phyloP scores from a whole-genome alignment of 1,140 invertebrate species.

The Hyphantria cunea region DNA sequence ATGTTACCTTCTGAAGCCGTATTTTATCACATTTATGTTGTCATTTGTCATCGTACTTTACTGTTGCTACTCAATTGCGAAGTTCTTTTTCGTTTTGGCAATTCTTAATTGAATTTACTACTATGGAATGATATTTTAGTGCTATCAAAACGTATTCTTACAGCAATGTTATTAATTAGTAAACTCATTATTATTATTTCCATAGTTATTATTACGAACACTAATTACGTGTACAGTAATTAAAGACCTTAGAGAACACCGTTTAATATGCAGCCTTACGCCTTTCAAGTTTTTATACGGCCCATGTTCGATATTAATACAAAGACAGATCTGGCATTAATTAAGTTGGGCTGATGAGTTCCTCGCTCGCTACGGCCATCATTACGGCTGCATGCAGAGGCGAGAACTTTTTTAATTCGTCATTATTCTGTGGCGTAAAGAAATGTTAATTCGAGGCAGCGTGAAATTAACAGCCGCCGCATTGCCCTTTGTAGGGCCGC shows the following conservation, averaged over 20 bases:
- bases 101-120: too few relatives aligned
- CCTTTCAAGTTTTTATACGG: constrained; percentile 48
- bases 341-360: constrained; percentile 78
- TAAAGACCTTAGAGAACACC: constrained; percentile 23
- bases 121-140: too few relatives aligned
- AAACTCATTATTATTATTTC: too few relatives aligned
- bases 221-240: constrained; percentile 22
- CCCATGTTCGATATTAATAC: constrained; percentile 72
- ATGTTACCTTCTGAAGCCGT: constrained; percentile 20
- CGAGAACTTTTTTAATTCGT: constrained; percentile 80
- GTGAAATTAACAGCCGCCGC: constrained; percentile 81
- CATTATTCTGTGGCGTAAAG: constrained; percentile 81
- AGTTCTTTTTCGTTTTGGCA: too few relatives aligned
- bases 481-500: constrained; percentile 75
- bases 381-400: constrained; percentile 76
- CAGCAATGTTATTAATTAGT: too few relatives aligned
- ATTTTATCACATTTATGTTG: constrained; percentile 21
- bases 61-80: not conserved
- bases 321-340: constrained; percentile 79
- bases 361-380: constrained; percentile 57
- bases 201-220: constrained; percentile 1
- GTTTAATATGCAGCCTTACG: constrained; percentile 26
- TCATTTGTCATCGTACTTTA: constrained; percentile 14
- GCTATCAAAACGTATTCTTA: too few relatives aligned
- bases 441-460: constrained; percentile 82